Conservation (phyloP, 2,797 vertebrate genomes). For the Girardinus metallicus region DNA sequence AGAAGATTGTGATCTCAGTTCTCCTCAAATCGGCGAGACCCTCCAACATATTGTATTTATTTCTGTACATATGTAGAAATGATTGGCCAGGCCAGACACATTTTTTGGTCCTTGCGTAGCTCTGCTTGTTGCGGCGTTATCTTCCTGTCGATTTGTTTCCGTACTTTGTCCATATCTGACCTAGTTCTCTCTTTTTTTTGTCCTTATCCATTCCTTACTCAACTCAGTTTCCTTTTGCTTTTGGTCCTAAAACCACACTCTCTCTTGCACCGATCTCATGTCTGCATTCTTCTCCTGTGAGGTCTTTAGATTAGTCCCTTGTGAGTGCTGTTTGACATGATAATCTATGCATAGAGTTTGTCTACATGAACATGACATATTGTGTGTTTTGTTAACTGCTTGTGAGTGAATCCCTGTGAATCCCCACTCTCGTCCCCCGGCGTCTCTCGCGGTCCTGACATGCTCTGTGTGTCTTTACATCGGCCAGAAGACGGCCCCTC, state of each 20-base stretch:
- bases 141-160: conserved; percentile 19
- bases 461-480: conserved; percentile 38
- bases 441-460: conserved; percentile 44
- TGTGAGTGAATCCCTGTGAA: conserved; percentile 39
- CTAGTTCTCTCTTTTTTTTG: conserved; percentile 39
- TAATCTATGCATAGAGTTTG: conserved; percentile 72
- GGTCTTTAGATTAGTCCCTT: conserved; percentile 75
- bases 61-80: neutral
- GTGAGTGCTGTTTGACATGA: conserved; percentile 69
- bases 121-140: conserved; percentile 13
- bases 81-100: conserved; percentile 7
- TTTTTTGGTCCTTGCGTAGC: conserved; percentile 18
- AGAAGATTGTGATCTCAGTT: neutral
- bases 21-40: neutral
- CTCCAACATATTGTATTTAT: neutral
- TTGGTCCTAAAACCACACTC: conserved; percentile 66
- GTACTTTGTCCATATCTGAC: conserved; percentile 30
- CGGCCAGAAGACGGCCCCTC: conserved; percentile 51
- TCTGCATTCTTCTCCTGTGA: conserved; percentile 80
- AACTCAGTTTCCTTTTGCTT: conserved; percentile 62
- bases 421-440: neutral
- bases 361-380: conserved; percentile 65
- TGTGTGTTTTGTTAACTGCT: conserved; percentile 62
- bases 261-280: conserved; percentile 66
- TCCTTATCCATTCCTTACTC: conserved; percentile 50